phyloP scores from a whole-genome alignment of 2,113 vertebrate genomes.

The Arvicanthis niloticus region DNA sequence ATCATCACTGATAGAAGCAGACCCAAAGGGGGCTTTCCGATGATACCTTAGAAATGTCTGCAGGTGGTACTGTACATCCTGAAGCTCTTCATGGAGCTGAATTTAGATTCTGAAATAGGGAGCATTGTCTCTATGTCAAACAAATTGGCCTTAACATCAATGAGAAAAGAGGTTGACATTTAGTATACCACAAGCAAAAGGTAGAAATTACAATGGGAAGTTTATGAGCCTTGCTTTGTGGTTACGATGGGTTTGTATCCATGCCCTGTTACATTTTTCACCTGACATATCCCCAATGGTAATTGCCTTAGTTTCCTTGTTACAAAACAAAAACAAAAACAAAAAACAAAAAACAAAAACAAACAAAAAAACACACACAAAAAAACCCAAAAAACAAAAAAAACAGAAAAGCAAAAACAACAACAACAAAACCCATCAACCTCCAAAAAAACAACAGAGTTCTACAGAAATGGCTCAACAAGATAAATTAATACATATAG shows the following conservation, averaged over 20 bases:
- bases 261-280: not conserved
- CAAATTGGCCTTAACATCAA: not conserved
- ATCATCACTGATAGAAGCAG: not conserved
- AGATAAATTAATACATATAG: not conserved
- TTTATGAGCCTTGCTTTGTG: not conserved
- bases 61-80: not conserved
- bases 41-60: not conserved
- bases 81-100: not conserved
- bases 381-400: no score
- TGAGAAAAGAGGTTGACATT: not conserved
- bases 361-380: no score
- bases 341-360: no score
- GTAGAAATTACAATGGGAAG: not conserved
- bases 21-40: not conserved
- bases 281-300: not conserved
- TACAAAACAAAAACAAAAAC: not conserved
- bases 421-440: no score
- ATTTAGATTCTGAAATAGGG: not conserved
- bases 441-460: not conserved
- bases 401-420: no score
- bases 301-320: not conserved
- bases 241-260: not conserved
- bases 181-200: conserved; percentile 1
- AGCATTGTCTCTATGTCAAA: not conserved
- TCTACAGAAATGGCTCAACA: not conserved